Percentiles rank a stretch among this genome's conserved stretches.
Conservation (phyloP, 2,797 vertebrate genomes). For the Brachymystax lenok region DNA sequence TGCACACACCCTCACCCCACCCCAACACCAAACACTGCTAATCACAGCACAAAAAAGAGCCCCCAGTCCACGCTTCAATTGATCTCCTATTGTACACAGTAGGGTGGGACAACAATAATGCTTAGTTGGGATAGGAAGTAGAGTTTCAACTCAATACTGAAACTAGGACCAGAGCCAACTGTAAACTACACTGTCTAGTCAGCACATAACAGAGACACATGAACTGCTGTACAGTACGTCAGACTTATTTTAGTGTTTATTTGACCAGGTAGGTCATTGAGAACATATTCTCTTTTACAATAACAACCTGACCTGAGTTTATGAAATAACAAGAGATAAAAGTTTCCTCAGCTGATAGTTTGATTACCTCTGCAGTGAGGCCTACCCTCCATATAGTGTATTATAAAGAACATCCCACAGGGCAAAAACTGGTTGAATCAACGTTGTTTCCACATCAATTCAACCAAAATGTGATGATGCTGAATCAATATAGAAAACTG, state of each 20-base stretch:
- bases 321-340: constrained; percentile 11
- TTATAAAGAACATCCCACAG: not conserved
- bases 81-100: constrained; percentile 58
- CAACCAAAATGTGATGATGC: no score
- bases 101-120: constrained; percentile 42
- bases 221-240: constrained; percentile 3
- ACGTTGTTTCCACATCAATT: no score
- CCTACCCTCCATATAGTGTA: not conserved
- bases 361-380: not conserved
- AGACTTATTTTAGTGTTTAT: not conserved
- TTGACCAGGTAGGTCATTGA: not conserved
- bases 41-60: constrained; percentile 71
- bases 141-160: constrained; percentile 52
- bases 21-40: constrained; percentile 54
- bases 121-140: constrained; percentile 63
- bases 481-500: no score
- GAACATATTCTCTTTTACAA: not conserved
- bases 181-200: constrained; percentile 32
- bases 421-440: no score
- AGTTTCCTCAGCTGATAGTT: not conserved
- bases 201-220: not conserved
- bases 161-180: constrained; percentile 56
- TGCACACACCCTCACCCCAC: constrained; percentile 19
- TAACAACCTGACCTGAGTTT: constrained; percentile 3
- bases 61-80: constrained; percentile 60